Evolutionary conservation across 2,113 vertebrate genomes (phyloP).

Genomic region (Varanus salvator): DNA sequence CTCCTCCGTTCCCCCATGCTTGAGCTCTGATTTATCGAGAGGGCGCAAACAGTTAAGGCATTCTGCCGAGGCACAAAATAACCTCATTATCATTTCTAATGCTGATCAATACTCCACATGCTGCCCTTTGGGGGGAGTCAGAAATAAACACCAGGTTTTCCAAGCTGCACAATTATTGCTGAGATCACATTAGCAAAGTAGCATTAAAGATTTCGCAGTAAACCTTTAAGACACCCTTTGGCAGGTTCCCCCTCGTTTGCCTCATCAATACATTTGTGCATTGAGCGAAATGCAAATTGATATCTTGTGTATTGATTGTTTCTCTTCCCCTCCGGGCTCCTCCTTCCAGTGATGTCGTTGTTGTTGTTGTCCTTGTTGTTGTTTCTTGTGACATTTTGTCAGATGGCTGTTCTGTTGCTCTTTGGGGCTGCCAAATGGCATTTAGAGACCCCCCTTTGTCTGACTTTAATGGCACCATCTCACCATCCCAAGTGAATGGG

Average conservation of each 20-base stretch:
- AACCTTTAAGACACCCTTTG: conserved; percentile 16
- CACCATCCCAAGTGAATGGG: conserved; percentile 51
- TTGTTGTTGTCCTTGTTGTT: background rate
- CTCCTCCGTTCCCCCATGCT: background rate
- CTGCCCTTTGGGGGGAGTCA: conserved; percentile 62
- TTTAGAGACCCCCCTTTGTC: conserved; percentile 67
- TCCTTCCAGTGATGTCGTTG: conserved; percentile 3
- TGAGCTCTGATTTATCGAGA: conserved; percentile 55
- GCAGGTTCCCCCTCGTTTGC: background rate
- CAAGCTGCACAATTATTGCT: conserved; percentile 57
- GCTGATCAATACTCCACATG: conserved; percentile 72
- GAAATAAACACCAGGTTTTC: conserved; percentile 36
- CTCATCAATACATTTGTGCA: conserved; percentile 42
- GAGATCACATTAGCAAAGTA: conserved; percentile 42
- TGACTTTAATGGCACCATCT: conserved; percentile 70
- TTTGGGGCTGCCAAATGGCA: conserved; percentile 60
- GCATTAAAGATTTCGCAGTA: conserved; percentile 67
- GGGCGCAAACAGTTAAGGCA: conserved; percentile 72
- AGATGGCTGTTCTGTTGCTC: conserved; percentile 64
- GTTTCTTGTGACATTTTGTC: conserved; percentile 64
- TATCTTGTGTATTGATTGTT: conserved; percentile 59
- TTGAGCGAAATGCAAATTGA: conserved; percentile 63
- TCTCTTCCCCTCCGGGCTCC: conserved; percentile 15
- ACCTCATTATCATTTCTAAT: conserved; percentile 84
- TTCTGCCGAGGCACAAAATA: conserved; percentile 66